phyloP scores from a whole-genome alignment of 1,140 invertebrate genomes.

The Drosophila azteca region DNA sequence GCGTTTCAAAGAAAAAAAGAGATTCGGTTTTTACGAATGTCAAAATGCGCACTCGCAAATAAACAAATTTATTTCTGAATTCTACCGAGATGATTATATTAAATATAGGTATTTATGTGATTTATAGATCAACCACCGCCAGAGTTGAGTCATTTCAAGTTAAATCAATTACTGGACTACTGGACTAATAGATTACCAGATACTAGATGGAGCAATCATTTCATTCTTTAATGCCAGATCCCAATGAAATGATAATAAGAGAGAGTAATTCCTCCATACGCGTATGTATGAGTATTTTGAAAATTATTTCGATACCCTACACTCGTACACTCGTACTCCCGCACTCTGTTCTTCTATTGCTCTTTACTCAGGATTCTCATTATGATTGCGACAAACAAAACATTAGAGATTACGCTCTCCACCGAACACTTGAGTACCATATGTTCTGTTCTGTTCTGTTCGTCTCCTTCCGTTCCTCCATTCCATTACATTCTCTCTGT shows the following conservation, averaged over 20 bases:
- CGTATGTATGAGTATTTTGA: neutral
- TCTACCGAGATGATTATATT: slow-evolving; percentile 8
- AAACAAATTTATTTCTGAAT: neutral
- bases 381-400: slow-evolving; percentile 39
- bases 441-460: slow-evolving; percentile 19
- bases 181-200: neutral
- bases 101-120: slow-evolving; percentile 2
- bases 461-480: slow-evolving; percentile 18
- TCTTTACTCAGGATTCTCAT: slow-evolving; percentile 18
- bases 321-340: slow-evolving; percentile 6
- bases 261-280: too few species aligned
- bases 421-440: slow-evolving; percentile 27
- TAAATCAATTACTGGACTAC: slow-evolving; percentile 18
- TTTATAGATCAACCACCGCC: too few species aligned
- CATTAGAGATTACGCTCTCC: slow-evolving; percentile 28
- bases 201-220: too few species aligned
- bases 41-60: slow-evolving; percentile 36
- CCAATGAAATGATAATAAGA: too few species aligned
- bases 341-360: neutral
- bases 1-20: slow-evolving; percentile 12
- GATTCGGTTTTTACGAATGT: slow-evolving; percentile 31
- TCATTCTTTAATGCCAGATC: too few species aligned
- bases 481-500: slow-evolving; percentile 21
- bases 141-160: slow-evolving; percentile 24
- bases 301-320: neutral